Evolutionary conservation across 2,888 invertebrate genomes (phyloP).

Genomic region (Leptinotarsa tumamoca): DNA sequence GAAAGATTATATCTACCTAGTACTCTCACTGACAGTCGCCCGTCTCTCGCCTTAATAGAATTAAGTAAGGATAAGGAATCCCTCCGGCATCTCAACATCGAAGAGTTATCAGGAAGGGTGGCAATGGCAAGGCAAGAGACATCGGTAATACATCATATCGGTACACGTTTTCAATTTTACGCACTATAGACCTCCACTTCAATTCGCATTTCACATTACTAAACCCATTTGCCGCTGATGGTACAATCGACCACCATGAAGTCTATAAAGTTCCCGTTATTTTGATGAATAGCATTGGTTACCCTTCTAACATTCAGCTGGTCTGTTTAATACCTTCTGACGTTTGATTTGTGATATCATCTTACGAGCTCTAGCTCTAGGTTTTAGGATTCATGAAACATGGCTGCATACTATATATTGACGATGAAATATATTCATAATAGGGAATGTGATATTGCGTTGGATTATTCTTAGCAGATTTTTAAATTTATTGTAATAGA

Average conservation of each 20-base stretch:
- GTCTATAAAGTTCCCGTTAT: constrained; percentile 37
- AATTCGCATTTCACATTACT: constrained; percentile 56
- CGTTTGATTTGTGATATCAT: constrained; percentile 55
- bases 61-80: constrained; percentile 34
- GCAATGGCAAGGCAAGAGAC: constrained; percentile 27
- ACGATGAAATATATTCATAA: neutral
- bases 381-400: constrained; percentile 38
- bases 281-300: constrained; percentile 49
- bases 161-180: constrained; percentile 62
- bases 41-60: constrained; percentile 37
- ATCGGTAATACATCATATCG: constrained; percentile 58
- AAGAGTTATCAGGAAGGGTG: constrained; percentile 36
- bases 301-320: constrained; percentile 49
- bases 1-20: constrained; percentile 27
- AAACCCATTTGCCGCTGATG: constrained; percentile 52
- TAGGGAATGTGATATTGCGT: neutral
- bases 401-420: constrained; percentile 41
- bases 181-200: constrained; percentile 58
- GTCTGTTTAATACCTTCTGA: constrained; percentile 54
- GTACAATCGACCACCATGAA: constrained; percentile 48
- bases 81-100: constrained; percentile 19
- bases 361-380: constrained; percentile 45
- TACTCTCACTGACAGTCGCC: constrained; percentile 30
- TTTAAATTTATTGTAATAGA: too few relatives aligned
- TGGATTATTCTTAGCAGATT: too few relatives aligned